phyloP scores from a whole-genome alignment of 2,113 vertebrate genomes.

The Fregetta grallaria region DNA sequence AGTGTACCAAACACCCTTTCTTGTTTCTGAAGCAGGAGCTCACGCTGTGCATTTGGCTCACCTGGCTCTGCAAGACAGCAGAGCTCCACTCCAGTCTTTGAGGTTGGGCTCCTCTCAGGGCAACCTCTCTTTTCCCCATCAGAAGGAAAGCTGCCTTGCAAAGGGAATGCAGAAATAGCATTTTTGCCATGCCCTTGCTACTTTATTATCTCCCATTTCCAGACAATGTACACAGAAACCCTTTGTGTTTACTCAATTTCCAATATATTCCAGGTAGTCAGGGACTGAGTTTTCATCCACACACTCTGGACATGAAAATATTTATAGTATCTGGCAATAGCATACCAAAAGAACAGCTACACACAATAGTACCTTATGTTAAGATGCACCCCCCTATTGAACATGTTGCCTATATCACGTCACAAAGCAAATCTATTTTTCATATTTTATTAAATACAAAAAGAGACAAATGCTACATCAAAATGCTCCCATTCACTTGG shows the following conservation, averaged over 20 bases:
- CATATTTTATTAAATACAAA: not conserved
- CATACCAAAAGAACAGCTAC: not conserved
- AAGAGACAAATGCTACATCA: not conserved
- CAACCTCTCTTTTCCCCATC: not conserved
- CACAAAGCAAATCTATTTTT: not conserved
- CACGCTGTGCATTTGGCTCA: fast-evolving
- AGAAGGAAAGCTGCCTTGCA: not conserved
- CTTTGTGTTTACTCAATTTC: conserved; percentile 10
- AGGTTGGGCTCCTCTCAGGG: not conserved
- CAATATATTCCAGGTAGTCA: not conserved
- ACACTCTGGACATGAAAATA: not conserved
- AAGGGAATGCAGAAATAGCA: not conserved
- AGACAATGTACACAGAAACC: not conserved
- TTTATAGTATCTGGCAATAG: not conserved
- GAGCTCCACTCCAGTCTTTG: not conserved
- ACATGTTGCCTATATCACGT: not conserved
- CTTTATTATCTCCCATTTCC: not conserved
- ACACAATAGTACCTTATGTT: not conserved
- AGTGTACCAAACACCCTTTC: not conserved
- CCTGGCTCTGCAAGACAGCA: not conserved
- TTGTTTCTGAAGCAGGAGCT: not conserved
- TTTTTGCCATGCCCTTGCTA: not conserved
- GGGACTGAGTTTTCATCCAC: not conserved
- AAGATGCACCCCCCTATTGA: not conserved
- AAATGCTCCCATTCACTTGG: not conserved